Evolutionary conservation across 2,888 invertebrate genomes (phyloP).

Genomic region (Agriotes lineatus): DNA sequence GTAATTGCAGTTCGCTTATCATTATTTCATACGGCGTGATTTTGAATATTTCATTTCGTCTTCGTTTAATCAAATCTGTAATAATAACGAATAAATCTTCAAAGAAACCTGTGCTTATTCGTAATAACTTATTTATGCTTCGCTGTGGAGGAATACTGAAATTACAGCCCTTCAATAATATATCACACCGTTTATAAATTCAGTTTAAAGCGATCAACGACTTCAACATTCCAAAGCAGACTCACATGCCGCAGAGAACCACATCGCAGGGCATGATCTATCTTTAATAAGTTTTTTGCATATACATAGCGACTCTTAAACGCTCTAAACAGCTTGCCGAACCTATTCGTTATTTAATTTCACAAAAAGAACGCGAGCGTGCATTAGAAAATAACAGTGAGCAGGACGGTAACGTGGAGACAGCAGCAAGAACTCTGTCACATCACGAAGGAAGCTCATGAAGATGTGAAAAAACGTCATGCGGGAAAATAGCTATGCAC

Average conservation of each 20-base stretch:
- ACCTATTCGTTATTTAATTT: too few relatives aligned
- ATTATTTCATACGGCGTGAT: conserved; percentile 22
- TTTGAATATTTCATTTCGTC: conserved; percentile 37
- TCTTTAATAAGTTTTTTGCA: conserved; percentile 8
- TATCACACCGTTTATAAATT: conserved; percentile 53
- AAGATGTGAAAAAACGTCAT: not conserved
- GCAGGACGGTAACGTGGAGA: too few relatives aligned
- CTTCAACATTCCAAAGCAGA: conserved; percentile 42
- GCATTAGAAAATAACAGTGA: too few relatives aligned
- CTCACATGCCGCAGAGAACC: conserved; percentile 26
- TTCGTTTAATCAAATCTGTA: conserved; percentile 44
- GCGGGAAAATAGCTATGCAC: not conserved
- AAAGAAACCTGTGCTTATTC: conserved; percentile 56
- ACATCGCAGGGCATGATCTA: conserved; percentile 3
- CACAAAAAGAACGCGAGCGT: too few relatives aligned
- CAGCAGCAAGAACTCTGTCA: too few relatives aligned
- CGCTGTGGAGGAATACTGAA: conserved; percentile 53
- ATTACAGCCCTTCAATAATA: conserved; percentile 58
- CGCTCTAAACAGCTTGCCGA: too few relatives aligned
- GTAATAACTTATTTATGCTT: conserved; percentile 58
- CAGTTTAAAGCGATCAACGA: conserved; percentile 45
- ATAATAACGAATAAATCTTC: conserved; percentile 57
- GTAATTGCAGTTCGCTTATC: conserved; percentile 10
- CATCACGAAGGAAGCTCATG: not conserved
- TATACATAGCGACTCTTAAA: not conserved